Evolutionary conservation across 1,140 invertebrate species (phyloP), one percentile per base, ranked within the genome.

Genomic region (Myzus persicae): DNA sequence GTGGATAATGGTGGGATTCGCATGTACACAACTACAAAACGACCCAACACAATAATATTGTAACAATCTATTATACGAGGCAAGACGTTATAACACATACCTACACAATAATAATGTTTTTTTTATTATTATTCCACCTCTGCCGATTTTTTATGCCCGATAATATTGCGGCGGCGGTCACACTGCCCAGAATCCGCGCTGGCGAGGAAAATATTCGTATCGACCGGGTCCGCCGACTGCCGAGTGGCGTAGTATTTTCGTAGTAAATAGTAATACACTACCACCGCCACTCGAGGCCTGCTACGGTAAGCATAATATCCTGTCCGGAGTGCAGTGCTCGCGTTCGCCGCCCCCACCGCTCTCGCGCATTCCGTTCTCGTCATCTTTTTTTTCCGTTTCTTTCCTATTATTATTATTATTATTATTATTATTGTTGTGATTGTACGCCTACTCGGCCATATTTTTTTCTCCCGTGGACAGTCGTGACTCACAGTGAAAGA

Each of bases 391-490:
- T 76, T 44, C n/a, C 9, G 59, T 76, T 51, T 51, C 48, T 51
- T 51, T 51, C 22, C 48, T 51, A 24, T 4, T 51, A 67, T 67
- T 67, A 67, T 67, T 67, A n/a, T n/a, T 67, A 59, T 59, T 59
- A 59, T 59, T 59, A 59, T 31, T 59, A 59, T 67, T 11, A 31
- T 67, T 51, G 26, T n/a, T 67, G 59, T 76, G 59, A 76, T 76
- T 76, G 59, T 76, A 76, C 59, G 59, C 59, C 59, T 76, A 76
- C 59, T n/a, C 59, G 59, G 59, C 59, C 59, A 76, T 76, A 76
- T 76, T 76, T 76, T 18, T 18, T 76, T n/a, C 59, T 76, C 31
- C 18, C 31, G n/a, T 18, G 2, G 14, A 18, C 59, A 14, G 59
- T 8, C 42, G 42, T 76, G 59, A 76, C 59, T 76, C 59, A 76